Conservation (phyloP, 2,797 vertebrate genomes). For the Tarsius wallacei region DNA sequence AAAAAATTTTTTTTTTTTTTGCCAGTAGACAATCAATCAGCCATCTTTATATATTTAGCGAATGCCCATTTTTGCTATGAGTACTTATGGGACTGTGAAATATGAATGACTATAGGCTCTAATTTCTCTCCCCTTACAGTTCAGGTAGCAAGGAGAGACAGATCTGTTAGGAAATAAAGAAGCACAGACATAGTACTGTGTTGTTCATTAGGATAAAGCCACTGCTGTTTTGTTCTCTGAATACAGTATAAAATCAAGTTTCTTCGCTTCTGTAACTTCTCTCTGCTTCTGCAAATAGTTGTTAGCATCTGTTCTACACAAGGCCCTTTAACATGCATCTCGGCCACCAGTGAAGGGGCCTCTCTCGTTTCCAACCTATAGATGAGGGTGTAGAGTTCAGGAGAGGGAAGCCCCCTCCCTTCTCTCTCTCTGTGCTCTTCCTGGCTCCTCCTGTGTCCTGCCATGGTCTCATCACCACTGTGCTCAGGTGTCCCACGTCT, state of each 20-base stretch:
- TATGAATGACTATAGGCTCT: background rate
- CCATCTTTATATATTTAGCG: background rate
- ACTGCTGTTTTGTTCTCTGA: background rate
- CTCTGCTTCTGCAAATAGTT: background rate
- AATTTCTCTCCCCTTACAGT: background rate
- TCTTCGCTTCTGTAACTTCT: background rate
- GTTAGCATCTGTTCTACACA: background rate
- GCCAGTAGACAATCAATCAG: slow-evolving; percentile 1
- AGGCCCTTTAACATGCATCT: background rate
- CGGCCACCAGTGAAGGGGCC: background rate
- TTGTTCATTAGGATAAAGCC: background rate
- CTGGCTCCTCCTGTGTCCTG: background rate
- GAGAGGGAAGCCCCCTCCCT: background rate
- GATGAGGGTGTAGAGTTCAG: background rate
- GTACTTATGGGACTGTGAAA: background rate
- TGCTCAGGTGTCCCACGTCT: background rate
- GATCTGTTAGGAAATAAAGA: background rate
- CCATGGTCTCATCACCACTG: background rate
- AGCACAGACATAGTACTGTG: background rate
- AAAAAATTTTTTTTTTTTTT: background rate
- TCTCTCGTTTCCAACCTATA: background rate
- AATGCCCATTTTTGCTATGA: background rate
- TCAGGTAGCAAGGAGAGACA: background rate
- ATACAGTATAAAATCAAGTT: background rate
- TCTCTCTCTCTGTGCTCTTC: background rate